Evolutionary conservation across 53 echinoderm and acorn worm genomes (phyloP).

Genomic region (Henricia sp.): DNA sequence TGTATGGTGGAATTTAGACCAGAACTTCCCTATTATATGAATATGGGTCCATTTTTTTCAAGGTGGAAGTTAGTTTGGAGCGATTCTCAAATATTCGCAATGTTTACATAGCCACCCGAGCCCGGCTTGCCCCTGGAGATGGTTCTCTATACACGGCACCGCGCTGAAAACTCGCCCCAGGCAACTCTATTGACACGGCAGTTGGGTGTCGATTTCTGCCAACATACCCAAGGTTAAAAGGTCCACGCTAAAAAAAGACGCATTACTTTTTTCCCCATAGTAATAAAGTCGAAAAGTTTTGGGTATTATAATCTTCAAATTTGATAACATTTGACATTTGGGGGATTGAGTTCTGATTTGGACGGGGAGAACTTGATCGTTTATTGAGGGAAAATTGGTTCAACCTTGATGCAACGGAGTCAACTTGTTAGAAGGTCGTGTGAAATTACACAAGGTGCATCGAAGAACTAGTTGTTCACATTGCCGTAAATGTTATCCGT

Average conservation of each 20-base stretch:
- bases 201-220: conserved; percentile 14
- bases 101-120: conserved; percentile 13
- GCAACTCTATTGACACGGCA: conserved; percentile 13
- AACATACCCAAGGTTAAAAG: conserved; percentile 20
- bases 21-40: no score
- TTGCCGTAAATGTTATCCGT: no score
- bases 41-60: no score
- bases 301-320: not conserved
- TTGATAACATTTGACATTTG: not conserved
- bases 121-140: not conserved
- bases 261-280: not conserved
- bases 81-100: not conserved
- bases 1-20: no score
- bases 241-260: not conserved
- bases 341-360: no score
- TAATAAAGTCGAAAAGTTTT: conserved; percentile 5
- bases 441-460: no score
- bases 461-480: no score
- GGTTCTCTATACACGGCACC: conserved; percentile 4
- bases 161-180: not conserved
- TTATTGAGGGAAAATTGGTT: no score
- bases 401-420: no score
- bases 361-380: no score
- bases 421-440: no score
- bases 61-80: no score